Evolutionary conservation across 2,797 vertebrate genomes (phyloP).

Genomic region (Monodelphis domestica): DNA sequence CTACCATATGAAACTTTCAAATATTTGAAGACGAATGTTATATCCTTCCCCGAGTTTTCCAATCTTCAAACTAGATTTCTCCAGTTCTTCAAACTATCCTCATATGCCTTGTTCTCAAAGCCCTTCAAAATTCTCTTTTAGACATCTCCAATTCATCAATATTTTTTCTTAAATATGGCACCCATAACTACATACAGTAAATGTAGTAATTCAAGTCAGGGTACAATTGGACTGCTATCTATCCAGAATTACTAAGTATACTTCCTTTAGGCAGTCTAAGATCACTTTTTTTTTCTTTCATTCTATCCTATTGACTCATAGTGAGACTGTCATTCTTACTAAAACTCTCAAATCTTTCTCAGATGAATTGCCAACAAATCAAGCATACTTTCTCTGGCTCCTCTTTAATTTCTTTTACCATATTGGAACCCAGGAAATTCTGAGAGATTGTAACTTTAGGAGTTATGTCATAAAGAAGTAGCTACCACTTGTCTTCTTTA

Average conservation of each 20-base stretch:
- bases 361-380: neutral
- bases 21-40: neutral
- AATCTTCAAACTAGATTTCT: neutral
- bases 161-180: neutral
- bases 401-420: neutral
- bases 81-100: neutral
- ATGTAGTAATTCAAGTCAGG: neutral
- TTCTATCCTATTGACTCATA: neutral
- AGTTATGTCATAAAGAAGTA: slow-evolving; percentile 13
- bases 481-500: neutral
- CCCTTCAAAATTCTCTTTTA: neutral
- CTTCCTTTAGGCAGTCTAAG: neutral
- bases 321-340: neutral
- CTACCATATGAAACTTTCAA: neutral
- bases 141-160: neutral
- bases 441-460: neutral
- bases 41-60: neutral
- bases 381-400: neutral
- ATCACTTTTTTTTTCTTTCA: neutral
- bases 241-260: neutral
- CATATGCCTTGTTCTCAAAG: neutral
- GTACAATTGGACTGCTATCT: neutral
- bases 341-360: neutral
- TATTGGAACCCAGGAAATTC: neutral
- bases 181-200: neutral